Percentiles rank a stretch among this genome's conserved stretches.
Evolutionary conservation across 2,113 vertebrate species (phyloP).

Genomic region (Clarias macrocephalus): DNA sequence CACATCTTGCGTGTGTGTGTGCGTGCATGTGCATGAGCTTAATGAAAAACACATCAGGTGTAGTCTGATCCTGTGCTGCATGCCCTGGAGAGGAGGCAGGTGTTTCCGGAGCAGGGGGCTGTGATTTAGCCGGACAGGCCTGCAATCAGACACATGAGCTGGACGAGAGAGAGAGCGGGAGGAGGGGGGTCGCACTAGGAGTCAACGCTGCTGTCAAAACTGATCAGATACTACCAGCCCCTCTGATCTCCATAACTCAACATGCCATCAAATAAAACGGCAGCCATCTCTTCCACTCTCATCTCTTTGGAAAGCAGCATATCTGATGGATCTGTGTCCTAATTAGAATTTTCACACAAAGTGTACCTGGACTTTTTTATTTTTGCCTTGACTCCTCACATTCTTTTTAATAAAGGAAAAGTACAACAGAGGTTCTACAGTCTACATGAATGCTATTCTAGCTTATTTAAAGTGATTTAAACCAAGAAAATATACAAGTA

Average conservation of each 20-base stretch:
- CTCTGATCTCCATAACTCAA: slow-evolving; percentile 53
- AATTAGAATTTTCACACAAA: neutral
- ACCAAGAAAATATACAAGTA: neutral
- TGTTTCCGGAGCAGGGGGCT: slow-evolving; percentile 62
- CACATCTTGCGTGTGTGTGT: slow-evolving; percentile 44
- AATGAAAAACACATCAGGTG: slow-evolving; percentile 71
- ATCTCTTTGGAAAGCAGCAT: slow-evolving; percentile 4
- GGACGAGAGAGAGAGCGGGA: slow-evolving; percentile 44
- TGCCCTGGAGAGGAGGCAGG: slow-evolving; percentile 61
- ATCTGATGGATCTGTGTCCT: slow-evolving; percentile 19
- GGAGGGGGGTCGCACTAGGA: slow-evolving; percentile 55
- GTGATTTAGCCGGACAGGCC: slow-evolving; percentile 71
- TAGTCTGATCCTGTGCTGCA: slow-evolving; percentile 61
- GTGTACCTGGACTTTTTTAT: neutral
- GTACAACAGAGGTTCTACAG: neutral
- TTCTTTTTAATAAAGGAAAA: neutral
- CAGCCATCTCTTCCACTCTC: slow-evolving; percentile 29
- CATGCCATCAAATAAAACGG: slow-evolving; percentile 45
- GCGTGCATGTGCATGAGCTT: slow-evolving; percentile 55
- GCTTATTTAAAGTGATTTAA: neutral
- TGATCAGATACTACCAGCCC: slow-evolving; percentile 61
- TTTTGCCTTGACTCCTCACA: neutral
- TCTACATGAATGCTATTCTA: neutral
- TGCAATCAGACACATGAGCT: slow-evolving; percentile 71
- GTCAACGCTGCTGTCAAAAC: slow-evolving; percentile 68